These are phyloP conservation scores for Drosophila mimica DNA, from an alignment of 2,888 invertebrate species.

Conservation along the genomic window DNA sequence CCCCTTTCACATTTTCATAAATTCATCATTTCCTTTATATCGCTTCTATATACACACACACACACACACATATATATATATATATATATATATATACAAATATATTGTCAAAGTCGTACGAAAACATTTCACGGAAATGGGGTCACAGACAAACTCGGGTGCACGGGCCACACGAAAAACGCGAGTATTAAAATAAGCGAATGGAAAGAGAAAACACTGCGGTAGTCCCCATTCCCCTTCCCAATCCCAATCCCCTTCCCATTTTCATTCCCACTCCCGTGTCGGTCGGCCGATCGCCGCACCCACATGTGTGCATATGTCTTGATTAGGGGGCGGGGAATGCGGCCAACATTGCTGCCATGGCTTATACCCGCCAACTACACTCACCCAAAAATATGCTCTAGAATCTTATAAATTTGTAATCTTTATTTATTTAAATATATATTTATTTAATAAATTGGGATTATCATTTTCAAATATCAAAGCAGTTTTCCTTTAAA, in stretches of 20 bases:
- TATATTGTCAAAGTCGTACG: constrained; percentile 63
- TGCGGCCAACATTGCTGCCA: constrained; percentile 47
- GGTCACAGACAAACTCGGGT: constrained; percentile 66
- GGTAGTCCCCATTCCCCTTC: constrained; percentile 9
- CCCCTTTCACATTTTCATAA: constrained; percentile 32
- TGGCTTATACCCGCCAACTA: constrained; percentile 26
- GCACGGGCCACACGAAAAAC: constrained; percentile 53
- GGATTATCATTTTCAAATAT: neutral
- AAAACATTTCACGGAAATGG: constrained; percentile 77
- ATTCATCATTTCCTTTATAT: constrained; percentile 26
- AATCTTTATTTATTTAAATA: neutral
- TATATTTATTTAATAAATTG: neutral
- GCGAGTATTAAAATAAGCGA: constrained; percentile 72
- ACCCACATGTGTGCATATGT: constrained; percentile 64
- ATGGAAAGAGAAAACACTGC: constrained; percentile 61
- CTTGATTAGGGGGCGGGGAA: constrained; percentile 5
- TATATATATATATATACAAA: constrained; percentile 20
- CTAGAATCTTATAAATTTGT: neutral
- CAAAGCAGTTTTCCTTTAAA: neutral
- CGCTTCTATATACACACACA: constrained; percentile 2
- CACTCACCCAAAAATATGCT: neutral
- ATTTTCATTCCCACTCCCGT: constrained; percentile 11
- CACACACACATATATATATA: constrained; percentile 4
- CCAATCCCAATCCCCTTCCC: neutral
- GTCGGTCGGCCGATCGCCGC: constrained; percentile 71